A percentile compares a stretch with the other conserved stretches of the same genome.
These are phyloP conservation scores for Percopsis omiscomaycus DNA, from an alignment of 2,797 vertebrate species.

Conservation along the genomic window DNA sequence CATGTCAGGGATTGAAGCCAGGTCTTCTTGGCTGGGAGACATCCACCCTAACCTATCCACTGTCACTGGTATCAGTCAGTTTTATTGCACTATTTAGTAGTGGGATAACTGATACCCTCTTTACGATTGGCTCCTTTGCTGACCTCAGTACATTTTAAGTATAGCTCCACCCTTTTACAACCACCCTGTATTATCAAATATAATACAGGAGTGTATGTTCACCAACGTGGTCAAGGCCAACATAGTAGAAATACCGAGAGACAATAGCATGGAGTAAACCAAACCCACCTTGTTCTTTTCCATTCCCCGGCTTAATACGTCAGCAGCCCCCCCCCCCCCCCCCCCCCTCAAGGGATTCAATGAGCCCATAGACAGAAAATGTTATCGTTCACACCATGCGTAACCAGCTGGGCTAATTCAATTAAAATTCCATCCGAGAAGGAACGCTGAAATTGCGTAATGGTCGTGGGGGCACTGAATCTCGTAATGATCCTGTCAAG, in stretches of 20 bases:
- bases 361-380: slow-evolving; percentile 74
- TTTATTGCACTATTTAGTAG: no score
- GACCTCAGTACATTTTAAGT: neutral
- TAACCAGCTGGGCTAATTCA: slow-evolving; percentile 78
- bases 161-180: neutral
- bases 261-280: slow-evolving; percentile 33
- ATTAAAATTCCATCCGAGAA: slow-evolving; percentile 76
- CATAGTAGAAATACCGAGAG: slow-evolving; percentile 1
- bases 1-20: no score
- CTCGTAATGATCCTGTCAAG: slow-evolving; percentile 79
- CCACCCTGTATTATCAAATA: neutral
- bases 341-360: slow-evolving; percentile 48
- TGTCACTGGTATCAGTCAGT: no score
- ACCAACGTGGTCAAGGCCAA: slow-evolving; percentile 14
- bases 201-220: slow-evolving; percentile 33
- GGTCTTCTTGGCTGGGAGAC: no score
- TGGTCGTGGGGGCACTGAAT: slow-evolving; percentile 74
- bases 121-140: no score
- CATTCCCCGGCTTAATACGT: slow-evolving; percentile 43
- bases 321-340: slow-evolving; percentile 37
- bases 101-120: no score
- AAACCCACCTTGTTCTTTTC: slow-evolving; percentile 37
- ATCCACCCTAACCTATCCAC: no score
- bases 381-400: slow-evolving; percentile 77
- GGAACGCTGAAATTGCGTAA: slow-evolving; percentile 74